Base-by-base conservation (phyloP, 2,797 vertebrate genomes). In the Trematomus bernacchii region DNA sequence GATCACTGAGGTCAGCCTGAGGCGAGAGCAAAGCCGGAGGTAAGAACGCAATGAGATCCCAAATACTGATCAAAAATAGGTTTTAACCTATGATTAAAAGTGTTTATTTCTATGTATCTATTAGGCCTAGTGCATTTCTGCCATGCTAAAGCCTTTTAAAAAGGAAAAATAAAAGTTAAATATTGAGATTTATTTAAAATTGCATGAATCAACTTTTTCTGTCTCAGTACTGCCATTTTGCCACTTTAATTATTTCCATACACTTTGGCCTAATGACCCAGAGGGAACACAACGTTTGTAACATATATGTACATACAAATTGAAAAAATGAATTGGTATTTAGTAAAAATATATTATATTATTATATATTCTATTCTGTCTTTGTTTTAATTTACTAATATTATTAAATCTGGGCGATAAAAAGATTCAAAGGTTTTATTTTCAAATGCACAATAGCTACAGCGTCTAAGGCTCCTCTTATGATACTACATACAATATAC, bases 1-100 rank as follows among this genome's bases (percentile, higher is more conserved):
- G 80, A 89, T 71, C 65, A 43, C 82, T 79, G 81, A 87, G 90
- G 87, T 86, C 84, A 87, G 77, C 66, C 65, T 37, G 55, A 68
- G 48, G 79, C 50, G 78, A 71, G 73, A 73, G 73, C 73, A 65
- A 42, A 71, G 60, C 52, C 58, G 61, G 74, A 94, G 94, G 94
- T 95, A 94, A 90, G 93, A 86, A 52, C 14, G 1, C 3, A 48
- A 15, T n/a, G 1, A 62, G 8, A 80, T 37, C 66, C 30, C 6
- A 68, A 44, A 7, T n/a, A 8, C 43, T 55, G 21, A 3, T 62
- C 9, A 43, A 4, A 1, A 19, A 42, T 12, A 12, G 2, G 0
- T 43, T 9, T n/a, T 8, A 12, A 5, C 12, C 43, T 16, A 10
- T 40, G 10, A 14, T 54, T 61, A 8, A 66, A 68, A 51, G 2